Conservation (phyloP, 2,888 invertebrate species). For the Linnaemya tessellans region DNA sequence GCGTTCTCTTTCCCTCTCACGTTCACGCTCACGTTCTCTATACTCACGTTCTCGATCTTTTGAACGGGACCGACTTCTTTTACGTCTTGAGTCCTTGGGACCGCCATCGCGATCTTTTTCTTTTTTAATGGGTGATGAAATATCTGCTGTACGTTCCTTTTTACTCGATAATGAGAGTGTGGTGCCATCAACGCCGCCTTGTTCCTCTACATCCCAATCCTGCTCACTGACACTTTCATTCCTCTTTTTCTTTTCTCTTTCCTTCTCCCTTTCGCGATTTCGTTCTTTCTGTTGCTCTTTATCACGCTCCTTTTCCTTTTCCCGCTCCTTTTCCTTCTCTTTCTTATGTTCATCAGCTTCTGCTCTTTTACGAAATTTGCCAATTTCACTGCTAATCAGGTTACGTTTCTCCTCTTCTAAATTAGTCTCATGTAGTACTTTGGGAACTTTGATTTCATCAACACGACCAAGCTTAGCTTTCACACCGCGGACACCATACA, state of each 20-base stretch:
- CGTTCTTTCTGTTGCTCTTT: slow-evolving; percentile 79
- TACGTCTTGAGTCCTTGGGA: slow-evolving; percentile 58
- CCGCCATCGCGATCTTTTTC: slow-evolving; percentile 76
- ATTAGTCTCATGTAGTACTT: slow-evolving; percentile 91
- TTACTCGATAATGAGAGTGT: slow-evolving; percentile 39
- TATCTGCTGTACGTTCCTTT: slow-evolving; percentile 76
- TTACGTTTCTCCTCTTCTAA: slow-evolving; percentile 98
- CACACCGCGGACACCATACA: slow-evolving; percentile 77
- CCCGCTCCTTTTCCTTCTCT: slow-evolving; percentile 84
- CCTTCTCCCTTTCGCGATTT: slow-evolving; percentile 67
- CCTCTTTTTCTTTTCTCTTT: slow-evolving; percentile 84
- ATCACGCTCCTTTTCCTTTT: slow-evolving; percentile 79
- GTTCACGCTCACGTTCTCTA: slow-evolving; percentile 87
- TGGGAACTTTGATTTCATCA: slow-evolving; percentile 82
- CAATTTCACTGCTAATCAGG: slow-evolving; percentile 98
- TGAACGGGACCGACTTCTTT: slow-evolving; percentile 81
- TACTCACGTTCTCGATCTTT: slow-evolving; percentile 84
- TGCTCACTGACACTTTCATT: slow-evolving; percentile 78
- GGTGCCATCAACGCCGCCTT: slow-evolving; percentile 38
- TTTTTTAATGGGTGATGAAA: slow-evolving; percentile 78
- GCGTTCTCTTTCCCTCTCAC: slow-evolving; percentile 86
- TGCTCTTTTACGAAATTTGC: slow-evolving; percentile 96
- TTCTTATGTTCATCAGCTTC: slow-evolving; percentile 83
- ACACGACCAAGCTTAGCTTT: slow-evolving; percentile 76
- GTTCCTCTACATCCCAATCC: slow-evolving; percentile 76